phyloP scores from a whole-genome alignment of 37 sponge, comb jelly and placozoan species.

The Petrosia ficiformis region DNA sequence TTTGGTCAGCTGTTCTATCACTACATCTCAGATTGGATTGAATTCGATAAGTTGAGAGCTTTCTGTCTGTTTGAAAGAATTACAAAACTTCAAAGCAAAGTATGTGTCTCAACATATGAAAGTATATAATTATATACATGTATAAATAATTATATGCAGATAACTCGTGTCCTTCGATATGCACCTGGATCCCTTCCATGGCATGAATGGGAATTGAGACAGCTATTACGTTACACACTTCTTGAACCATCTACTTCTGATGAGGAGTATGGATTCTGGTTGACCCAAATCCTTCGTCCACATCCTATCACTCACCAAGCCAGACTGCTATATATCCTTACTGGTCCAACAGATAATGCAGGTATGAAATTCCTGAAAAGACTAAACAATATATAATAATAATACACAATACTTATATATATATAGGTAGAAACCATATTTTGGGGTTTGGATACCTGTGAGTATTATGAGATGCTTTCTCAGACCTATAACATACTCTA shows the following conservation, averaged over 20 bases:
- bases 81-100: slow-evolving; percentile 13
- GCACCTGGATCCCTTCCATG: slow-evolving; percentile 15
- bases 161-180: not conserved
- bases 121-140: not conserved
- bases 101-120: not conserved
- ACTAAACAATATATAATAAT: not conserved
- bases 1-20: slow-evolving; percentile 29
- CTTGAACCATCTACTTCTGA: slow-evolving; percentile 15
- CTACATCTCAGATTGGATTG: slow-evolving; percentile 30
- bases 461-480: no score
- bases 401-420: not conserved
- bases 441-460: not conserved
- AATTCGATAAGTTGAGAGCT: slow-evolving; percentile 33
- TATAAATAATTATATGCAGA: not conserved
- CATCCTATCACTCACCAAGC: slow-evolving; percentile 52
- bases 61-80: slow-evolving; percentile 20
- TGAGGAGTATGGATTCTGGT: slow-evolving; percentile 46
- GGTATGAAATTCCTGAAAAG: no score
- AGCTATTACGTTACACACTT: slow-evolving; percentile 17
- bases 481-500: no score
- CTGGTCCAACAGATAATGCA: slow-evolving; percentile 38
- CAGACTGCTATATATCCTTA: slow-evolving; percentile 45
- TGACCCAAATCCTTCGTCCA: slow-evolving; percentile 40
- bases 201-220: slow-evolving; percentile 37
- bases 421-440: not conserved